Conservation (phyloP, 2,113 vertebrate species). For the Thunnus maccoyii region DNA sequence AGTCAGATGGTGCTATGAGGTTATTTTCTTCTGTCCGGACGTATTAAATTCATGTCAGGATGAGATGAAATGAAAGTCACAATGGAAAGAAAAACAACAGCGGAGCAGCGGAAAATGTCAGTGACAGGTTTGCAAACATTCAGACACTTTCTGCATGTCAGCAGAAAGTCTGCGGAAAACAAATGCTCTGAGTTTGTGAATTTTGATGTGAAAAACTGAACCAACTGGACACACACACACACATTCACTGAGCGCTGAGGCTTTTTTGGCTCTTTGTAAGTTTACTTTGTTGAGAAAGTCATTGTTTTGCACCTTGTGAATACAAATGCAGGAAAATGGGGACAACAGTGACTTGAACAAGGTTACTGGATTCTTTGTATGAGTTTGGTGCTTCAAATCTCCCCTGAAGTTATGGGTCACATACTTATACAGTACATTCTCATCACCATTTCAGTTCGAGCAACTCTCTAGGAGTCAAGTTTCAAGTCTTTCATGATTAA, state of each 20-base stretch:
- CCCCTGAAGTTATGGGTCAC: no score
- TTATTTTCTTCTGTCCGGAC: not conserved
- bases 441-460: not conserved
- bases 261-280: no score
- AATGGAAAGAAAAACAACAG: slow-evolving; percentile 36
- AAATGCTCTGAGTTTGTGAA: slow-evolving; percentile 17
- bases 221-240: no score
- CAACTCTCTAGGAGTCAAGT: not conserved
- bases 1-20: not conserved
- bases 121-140: slow-evolving; percentile 53
- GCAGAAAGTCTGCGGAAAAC: slow-evolving; percentile 8
- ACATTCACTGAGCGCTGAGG: not conserved
- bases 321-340: no score
- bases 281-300: no score
- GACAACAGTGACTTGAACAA: not conserved
- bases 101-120: slow-evolving; percentile 22
- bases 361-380: no score
- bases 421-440: no score
- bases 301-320: no score
- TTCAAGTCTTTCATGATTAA: not conserved
- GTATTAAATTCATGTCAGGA: slow-evolving; percentile 26
- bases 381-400: no score
- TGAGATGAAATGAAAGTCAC: slow-evolving; percentile 9
- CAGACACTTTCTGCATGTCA: slow-evolving; percentile 23
- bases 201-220: not conserved